Evolutionary conservation across 2,797 vertebrate genomes (phyloP).

Genomic region (Pogoniulus pusillus): DNA sequence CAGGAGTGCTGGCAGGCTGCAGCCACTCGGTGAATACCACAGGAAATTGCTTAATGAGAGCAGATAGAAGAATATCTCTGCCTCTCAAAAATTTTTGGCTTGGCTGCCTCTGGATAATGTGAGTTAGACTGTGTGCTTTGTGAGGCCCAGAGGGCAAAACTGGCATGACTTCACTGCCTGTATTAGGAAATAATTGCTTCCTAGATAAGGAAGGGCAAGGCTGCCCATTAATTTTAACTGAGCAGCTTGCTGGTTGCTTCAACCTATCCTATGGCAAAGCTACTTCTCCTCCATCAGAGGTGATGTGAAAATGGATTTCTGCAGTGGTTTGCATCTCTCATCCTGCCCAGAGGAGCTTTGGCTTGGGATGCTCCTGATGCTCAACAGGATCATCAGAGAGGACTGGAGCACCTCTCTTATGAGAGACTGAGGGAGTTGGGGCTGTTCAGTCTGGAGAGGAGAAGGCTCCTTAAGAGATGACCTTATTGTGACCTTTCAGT

Average conservation of each 20-base stretch:
- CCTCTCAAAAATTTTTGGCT: constrained; percentile 29
- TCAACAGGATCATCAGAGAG: too few species aligned
- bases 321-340: rapidly evolving
- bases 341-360: not conserved
- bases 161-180: constrained; percentile 30
- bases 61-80: constrained; percentile 49
- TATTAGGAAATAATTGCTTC: constrained; percentile 35
- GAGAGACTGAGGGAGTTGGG: too few species aligned
- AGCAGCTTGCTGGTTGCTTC: not conserved
- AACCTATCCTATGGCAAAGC: not conserved
- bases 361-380: not conserved
- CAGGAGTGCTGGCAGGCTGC: constrained; percentile 3
- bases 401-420: too few species aligned
- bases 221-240: constrained; percentile 42
- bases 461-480: too few species aligned
- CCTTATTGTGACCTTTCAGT: too few species aligned
- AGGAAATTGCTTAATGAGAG: constrained; percentile 65
- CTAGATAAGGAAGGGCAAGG: constrained; percentile 39
- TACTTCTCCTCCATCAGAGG: not conserved
- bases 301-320: not conserved
- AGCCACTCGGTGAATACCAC: constrained; percentile 33
- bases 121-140: constrained; percentile 1
- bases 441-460: too few species aligned
- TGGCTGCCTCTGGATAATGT: not conserved
- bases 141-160: constrained; percentile 38